Base-by-base conservation (phyloP, 2,113 vertebrate genomes). In the Barbus barbus region DNA sequence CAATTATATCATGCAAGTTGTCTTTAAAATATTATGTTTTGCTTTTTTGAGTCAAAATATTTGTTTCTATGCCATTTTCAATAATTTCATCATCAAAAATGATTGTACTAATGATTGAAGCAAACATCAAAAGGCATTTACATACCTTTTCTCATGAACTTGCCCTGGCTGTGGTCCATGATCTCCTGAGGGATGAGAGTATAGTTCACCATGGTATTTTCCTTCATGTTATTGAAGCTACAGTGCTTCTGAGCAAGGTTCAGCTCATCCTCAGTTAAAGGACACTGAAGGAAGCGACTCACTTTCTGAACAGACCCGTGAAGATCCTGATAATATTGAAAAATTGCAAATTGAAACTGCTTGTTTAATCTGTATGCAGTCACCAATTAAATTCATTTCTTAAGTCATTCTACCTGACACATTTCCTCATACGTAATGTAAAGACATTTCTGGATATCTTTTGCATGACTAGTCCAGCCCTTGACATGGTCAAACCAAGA, bases 401-500 rank as follows among this genome's bases (percentile, higher is more conserved):
- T 41, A 4, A 12, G 16, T n/a, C 31, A 8, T 31, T 88, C 86
- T 90, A 97, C 96, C 95, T 90, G 79, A 24, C 90, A 94, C 91
- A 97, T 90, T 77, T 96, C 95, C 89, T 97, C 96, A 0, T 96
- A 97, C 44, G 94, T 94, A 85, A 96, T 11, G 1, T 92, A 95
- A 65, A 96, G 87, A 81, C 96, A 89, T 87, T 93, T 89, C 56
- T 92, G 73, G 75, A 93, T 85, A 1, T 91, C 86, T 53, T 46
- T 85, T 72, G 31, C 82, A 79, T 93, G 92, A 80, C 86, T 84
- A 46, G 94, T 94, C 96, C 96, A 97, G 79, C 91, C 95, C 80
- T 94, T 96, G 78, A 96, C 8, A 0, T 97, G 96, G 28, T 96
- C 93, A 77, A 97, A 97, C 96, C 96, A 97, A 78, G 95, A 96